Base-by-base conservation (phyloP, 2,113 vertebrate species). In the Anas platyrhynchos region DNA sequence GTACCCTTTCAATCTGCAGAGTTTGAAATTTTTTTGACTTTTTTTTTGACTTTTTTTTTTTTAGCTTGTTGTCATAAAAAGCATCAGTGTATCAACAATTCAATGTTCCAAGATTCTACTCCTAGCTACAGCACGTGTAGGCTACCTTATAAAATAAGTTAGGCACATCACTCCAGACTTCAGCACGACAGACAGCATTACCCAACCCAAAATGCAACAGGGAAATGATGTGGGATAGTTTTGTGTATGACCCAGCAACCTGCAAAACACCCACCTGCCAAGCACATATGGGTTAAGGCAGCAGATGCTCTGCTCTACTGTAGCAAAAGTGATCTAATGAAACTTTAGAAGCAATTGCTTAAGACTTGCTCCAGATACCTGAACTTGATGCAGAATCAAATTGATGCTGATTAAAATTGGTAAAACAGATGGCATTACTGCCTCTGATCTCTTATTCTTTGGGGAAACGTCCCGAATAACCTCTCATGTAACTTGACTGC, bases 1-100 rank as follows among this genome's bases (percentile, higher is more conserved):
- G 99, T 72, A 99, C 86, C 44, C 99, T 97, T 91, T 99, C 97
- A 38, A 99, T 99, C 99, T 99, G 94, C 17, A 72, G 83, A 96
- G 61, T 96, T 89, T 92, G 46, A 81, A 91, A 78, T 50, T 20
- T 43, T 66, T 75, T 75, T 38, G n/a, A n/a, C n/a, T n/a, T n/a
- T n/a, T n/a, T n/a, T n/a, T n/a, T n/a, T n/a, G n/a, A n/a, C n/a
- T n/a, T 43, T 66, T 75, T 75, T 38, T 66, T 36, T 38, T 18
- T 66, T 26, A 84, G 38, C 23, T 54, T 62, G 68, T 16, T 26
- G 8, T 68, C 7, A 73, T 7, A 6, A 59, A 87, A 95, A 75
- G 63, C 34, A 78, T 41, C 4, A 50, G 18, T 2, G 1, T 16
- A 54, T 73, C 36, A 43, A 43, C 52, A 27, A 65, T 34, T 44